Evolutionary conservation across 2,113 vertebrate species (phyloP).

Genomic region (Sclerurus mexicanus): DNA sequence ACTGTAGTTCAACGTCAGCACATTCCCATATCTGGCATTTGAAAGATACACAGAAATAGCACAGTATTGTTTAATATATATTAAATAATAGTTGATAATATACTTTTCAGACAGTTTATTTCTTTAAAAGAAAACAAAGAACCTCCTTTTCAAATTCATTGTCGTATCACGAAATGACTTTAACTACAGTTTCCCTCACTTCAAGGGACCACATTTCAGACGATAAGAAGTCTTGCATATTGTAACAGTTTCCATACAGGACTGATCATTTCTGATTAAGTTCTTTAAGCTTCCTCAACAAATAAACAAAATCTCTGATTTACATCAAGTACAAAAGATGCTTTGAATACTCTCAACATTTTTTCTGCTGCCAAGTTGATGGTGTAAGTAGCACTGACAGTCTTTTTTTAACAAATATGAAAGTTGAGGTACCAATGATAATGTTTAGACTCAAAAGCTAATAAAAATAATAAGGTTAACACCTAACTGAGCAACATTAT

Average conservation of each 20-base stretch:
- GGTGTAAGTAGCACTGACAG: background rate
- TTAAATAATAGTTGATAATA: background rate
- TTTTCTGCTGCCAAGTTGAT: background rate
- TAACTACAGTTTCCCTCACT: background rate
- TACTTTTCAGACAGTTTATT: background rate
- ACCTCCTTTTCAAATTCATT: background rate
- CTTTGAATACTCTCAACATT: background rate
- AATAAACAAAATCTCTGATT: background rate
- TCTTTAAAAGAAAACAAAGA: background rate
- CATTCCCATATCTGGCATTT: background rate
- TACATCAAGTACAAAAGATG: background rate
- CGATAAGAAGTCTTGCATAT: background rate
- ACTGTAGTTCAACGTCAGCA: background rate
- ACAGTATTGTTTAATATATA: background rate
- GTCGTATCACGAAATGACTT: background rate
- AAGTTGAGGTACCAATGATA: background rate
- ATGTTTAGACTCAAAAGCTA: background rate
- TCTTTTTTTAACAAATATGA: background rate
- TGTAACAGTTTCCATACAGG: background rate
- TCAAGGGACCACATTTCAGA: background rate
- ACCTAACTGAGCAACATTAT: background rate
- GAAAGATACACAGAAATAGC: background rate
- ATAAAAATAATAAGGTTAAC: background rate
- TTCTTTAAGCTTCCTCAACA: background rate
- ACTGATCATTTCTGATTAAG: background rate